Evolutionary conservation across 2,113 vertebrate species (phyloP).

Genomic region (Aphyosemion australe): DNA sequence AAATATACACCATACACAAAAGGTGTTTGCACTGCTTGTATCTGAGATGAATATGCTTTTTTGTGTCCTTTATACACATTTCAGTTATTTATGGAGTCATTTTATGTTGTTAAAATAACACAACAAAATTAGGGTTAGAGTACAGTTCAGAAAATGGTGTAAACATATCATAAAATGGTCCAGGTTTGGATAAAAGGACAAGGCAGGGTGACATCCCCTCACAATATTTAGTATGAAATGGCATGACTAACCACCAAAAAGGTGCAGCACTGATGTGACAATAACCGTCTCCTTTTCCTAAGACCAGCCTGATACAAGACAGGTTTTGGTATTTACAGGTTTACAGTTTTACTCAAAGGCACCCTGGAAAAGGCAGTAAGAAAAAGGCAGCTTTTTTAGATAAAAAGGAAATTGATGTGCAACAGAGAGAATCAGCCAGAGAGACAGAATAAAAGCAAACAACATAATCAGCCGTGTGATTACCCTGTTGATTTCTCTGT

Average conservation of each 20-base stretch:
- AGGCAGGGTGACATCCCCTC: not conserved
- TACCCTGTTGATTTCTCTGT: conserved; percentile 40
- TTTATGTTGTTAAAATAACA: not conserved
- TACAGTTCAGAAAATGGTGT: not conserved
- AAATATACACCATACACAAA: no score
- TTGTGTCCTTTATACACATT: not conserved
- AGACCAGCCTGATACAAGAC: not conserved
- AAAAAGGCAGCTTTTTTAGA: not conserved
- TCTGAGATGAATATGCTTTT: not conserved
- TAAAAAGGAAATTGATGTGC: conserved; percentile 1
- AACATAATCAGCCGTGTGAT: conserved; percentile 28
- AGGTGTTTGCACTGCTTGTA: no score
- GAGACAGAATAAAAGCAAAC: conserved; percentile 19
- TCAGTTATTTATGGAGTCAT: not conserved
- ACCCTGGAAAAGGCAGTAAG: not conserved
- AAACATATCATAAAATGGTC: no score
- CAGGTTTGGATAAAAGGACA: not conserved
- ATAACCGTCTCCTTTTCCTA: not conserved
- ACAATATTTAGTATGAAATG: not conserved
- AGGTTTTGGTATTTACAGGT: no score
- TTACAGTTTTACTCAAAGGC: conserved; percentile 10
- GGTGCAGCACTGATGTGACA: not conserved
- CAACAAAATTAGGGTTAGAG: not conserved
- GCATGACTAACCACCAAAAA: not conserved
- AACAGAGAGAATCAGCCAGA: conserved; percentile 8